These are phyloP conservation scores for Propithecus perrieri DNA, from an alignment of 2,797 vertebrate genomes.

Conservation along the genomic window DNA sequence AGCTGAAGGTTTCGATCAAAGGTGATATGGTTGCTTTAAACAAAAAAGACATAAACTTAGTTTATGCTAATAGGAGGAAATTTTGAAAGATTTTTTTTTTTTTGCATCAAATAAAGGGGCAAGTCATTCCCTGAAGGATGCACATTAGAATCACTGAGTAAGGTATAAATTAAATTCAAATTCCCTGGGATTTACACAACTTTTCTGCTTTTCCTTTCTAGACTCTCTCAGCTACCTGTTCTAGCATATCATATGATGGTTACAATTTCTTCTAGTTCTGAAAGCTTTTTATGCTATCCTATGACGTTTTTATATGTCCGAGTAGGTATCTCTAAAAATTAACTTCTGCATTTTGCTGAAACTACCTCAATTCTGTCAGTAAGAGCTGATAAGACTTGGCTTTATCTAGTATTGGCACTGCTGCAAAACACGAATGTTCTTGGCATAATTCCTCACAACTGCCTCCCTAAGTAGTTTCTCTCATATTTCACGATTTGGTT, in stretches of 20 bases:
- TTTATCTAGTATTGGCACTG: not conserved
- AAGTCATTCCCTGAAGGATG: not conserved
- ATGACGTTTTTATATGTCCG: not conserved
- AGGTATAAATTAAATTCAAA: not conserved
- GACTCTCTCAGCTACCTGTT: not conserved
- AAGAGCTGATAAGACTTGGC: not conserved
- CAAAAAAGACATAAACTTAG: not conserved
- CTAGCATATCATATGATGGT: not conserved
- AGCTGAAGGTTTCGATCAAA: not conserved
- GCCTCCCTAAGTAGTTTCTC: slow-evolving; percentile 51
- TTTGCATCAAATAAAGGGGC: not conserved
- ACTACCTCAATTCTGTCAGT: not conserved
- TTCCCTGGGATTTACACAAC: not conserved
- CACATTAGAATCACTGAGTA: not conserved
- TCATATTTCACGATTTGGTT: slow-evolving; percentile 80
- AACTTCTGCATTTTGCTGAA: not conserved
- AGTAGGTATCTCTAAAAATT: not conserved
- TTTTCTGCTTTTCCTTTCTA: not conserved
- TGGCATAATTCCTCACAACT: slow-evolving; percentile 60
- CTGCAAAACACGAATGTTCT: not conserved
- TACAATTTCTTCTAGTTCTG: not conserved
- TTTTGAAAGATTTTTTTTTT: not conserved
- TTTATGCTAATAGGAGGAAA: not conserved
- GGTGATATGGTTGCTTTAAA: not conserved
- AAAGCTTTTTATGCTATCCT: not conserved